Base-by-base conservation (phyloP, 1,140 invertebrate species). In the Gonatopus flavifemur region DNA sequence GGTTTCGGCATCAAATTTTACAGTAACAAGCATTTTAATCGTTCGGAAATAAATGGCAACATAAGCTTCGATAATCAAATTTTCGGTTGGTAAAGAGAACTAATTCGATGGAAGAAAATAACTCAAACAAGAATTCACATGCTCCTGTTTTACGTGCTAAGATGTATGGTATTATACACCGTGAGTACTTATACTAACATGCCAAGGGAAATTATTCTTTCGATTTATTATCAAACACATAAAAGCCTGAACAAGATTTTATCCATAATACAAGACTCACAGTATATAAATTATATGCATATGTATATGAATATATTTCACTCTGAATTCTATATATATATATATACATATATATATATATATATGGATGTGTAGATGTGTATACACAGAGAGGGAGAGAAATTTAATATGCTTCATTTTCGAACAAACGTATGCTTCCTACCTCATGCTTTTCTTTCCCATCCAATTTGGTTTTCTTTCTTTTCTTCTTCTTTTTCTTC, bases 401-500 rank as follows among this genome's bases (percentile, higher is more conserved):
- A 36, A 44, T 31, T 18, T 32, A 24, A 16, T 21, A 15, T 19
- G 12, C 28, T 25, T 41, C 18, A 12, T 37, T 37, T 36, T 19
- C 7, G n/a, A n/a, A n/a, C n/a, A n/a, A n/a, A n/a, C n/a, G n/a
- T n/a, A n/a, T n/a, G 36, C 44, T 31, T 52, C 65, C 39, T 72
- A 75, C 72, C 72, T 74, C 72, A 39, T 70, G 66, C 30, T 72
- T 73, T 25, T 70, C 69, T 55, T 70, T 72, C 44, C 40, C 57
- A 15, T 70, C 69, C 6, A 44, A 32, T 46, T 69, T 72, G 2
- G 66, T 40, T 32, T 67, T 75, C 55, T 74, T 72, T 59, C 69
- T 72, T 57, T 62, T 71, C 48, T 71, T 71, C 36, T 71, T 72
- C 44, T 69, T 72, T 52, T 67, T 72, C 39, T 74, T 73, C 54